Evolutionary conservation across 1,140 invertebrate genomes (phyloP), one percentile per base, ranked within the genome.

Genomic region (Thaumatotibia leucotreta): DNA sequence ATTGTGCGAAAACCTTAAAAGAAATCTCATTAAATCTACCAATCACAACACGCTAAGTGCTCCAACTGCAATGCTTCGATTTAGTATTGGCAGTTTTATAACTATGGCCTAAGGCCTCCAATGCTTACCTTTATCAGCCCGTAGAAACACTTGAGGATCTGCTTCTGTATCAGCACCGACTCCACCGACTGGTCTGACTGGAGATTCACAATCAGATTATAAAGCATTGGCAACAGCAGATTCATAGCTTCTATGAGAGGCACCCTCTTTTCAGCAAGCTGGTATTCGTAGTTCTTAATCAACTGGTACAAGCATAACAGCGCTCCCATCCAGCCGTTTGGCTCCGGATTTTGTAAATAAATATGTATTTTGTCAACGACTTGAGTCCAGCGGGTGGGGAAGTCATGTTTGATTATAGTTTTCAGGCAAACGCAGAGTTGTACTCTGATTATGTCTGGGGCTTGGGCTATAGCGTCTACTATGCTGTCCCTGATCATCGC

Each of bases 261-360:
- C 10, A 92, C 94, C 68, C 98, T 93, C 79, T 99, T 98, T 70
- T 98, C 96, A 45, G 94, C 92, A 73, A 97, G 96, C 86, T 98
- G 97, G 86, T 98, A 99, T 89, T 99, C 98, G 89, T 96, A 99
- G 88, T 96, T 97, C 93, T 99, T 99, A 4, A 99, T 97, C 64
- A 99, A 93, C 78, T 99, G 97, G 91, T 99, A 98, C 6, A 99
- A 92, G 69, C 96, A 96, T 23, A 99, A 91, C 1, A 99, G 93
- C 61, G 98, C 96, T 64, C 98, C 98, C 90, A 97, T 95, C 97
- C 98, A 99, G 54, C 94, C 94, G 68, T 93, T 94, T 8, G 95
- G 94, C 80, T 99, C 97, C 17, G 91, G 89, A 80, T 92, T 93
- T 83, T 93, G 92, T 58, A 93, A 72, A 67, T 93, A 93, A 62